Evolutionary conservation across 2,113 vertebrate species (phyloP).

Genomic region (Corynorhinus townsendii): DNA sequence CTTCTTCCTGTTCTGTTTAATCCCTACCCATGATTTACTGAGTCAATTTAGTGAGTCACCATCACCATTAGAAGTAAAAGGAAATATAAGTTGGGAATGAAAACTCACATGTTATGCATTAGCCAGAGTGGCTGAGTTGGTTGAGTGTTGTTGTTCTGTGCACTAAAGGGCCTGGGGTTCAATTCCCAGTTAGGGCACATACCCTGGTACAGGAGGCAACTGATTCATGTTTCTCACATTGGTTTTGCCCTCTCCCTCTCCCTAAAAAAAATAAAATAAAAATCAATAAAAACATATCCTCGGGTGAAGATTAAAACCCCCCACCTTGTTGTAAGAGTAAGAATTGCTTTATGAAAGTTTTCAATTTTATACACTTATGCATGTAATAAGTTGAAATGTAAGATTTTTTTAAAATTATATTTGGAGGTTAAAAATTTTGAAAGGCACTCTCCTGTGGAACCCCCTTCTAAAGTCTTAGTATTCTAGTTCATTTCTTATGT

Average conservation of each 20-base stretch:
- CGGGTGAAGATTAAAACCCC: not conserved
- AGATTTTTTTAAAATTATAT: not conserved
- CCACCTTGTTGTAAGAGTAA: not conserved
- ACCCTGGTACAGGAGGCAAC: not conserved
- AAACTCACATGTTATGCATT: not conserved
- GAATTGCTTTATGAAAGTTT: conserved; percentile 29
- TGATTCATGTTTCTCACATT: not conserved
- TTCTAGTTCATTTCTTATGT: not conserved
- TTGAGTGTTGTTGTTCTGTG: not conserved
- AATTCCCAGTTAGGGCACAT: not conserved
- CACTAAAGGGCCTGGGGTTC: not conserved
- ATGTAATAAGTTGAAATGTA: conserved; percentile 23
- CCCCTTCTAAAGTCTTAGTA: not conserved
- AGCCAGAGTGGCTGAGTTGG: not conserved
- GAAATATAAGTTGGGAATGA: conserved; percentile 7
- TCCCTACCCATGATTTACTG: not conserved
- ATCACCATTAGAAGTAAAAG: conserved; percentile 27
- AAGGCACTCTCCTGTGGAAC: not conserved
- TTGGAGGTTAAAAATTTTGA: not conserved
- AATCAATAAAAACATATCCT: not conserved
- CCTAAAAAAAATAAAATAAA: not conserved
- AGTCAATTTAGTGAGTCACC: conserved; percentile 11
- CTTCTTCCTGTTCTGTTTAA: not conserved
- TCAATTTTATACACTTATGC: not conserved
- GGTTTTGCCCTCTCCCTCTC: not conserved